A percentile compares a stretch with the other conserved stretches of the same genome.
phyloP scores from a whole-genome alignment of 2,888 invertebrate genomes.

The Philopedon plagiatum region DNA sequence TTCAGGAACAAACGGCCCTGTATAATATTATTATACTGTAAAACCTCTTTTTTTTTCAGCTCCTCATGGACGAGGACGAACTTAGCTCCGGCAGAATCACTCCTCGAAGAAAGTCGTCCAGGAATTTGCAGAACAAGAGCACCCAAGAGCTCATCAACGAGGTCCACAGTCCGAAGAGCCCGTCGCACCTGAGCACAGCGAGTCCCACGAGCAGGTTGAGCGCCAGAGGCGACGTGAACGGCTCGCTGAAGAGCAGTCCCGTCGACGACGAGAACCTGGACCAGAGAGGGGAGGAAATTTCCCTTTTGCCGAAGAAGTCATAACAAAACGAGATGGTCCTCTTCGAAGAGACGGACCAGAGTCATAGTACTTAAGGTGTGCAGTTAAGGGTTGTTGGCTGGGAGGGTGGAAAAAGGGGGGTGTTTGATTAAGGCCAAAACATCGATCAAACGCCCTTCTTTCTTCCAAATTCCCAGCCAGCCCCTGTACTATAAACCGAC shows the following conservation, averaged over 20 bases:
- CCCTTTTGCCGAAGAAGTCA: slow-evolving; percentile 64
- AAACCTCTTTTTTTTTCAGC: slow-evolving; percentile 69
- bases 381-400: background rate
- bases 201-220: slow-evolving; percentile 61
- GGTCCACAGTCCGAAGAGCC: slow-evolving; percentile 59
- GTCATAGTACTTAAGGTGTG: slow-evolving; percentile 41
- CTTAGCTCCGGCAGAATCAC: slow-evolving; percentile 69
- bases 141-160: slow-evolving; percentile 48
- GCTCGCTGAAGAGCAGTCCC: slow-evolving; percentile 61
- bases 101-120: slow-evolving; percentile 60
- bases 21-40: no score
- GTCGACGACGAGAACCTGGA: slow-evolving; percentile 53
- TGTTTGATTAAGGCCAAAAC: background rate
- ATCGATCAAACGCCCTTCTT: background rate
- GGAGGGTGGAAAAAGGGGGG: background rate
- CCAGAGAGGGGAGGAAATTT: slow-evolving; percentile 62
- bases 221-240: slow-evolving; percentile 62
- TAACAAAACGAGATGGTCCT: slow-evolving; percentile 60
- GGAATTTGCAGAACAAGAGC: slow-evolving; percentile 53
- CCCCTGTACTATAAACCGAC: background rate
- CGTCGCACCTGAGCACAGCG: slow-evolving; percentile 59
- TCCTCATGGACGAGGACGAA: slow-evolving; percentile 84
- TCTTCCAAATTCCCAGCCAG: background rate
- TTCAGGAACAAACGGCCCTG: no score
- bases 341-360: slow-evolving; percentile 31